Evolutionary conservation across 2,888 invertebrate genomes (phyloP), one percentile per base, ranked within the genome.

Genomic region (Drepana falcataria): DNA sequence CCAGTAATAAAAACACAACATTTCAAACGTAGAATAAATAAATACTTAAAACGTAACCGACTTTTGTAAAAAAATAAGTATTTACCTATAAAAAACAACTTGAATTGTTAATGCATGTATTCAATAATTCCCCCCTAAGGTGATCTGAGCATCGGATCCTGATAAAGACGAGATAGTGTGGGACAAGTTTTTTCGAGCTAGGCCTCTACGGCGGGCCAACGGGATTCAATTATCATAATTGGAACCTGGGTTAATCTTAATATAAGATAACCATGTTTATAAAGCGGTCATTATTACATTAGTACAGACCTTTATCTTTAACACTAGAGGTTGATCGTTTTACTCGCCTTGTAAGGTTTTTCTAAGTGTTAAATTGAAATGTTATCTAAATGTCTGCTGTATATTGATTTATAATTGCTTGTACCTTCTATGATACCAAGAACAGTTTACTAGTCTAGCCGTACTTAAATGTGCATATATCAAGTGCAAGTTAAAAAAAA

Each of bases 191-290:
- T 81, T 81, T 74, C 75, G 69, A 60, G 68, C 71, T 72, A 73
- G 73, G 65, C 74, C 75, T 73, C 74, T 60, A 58, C 61, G 34
- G 33, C 21, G 51, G 72, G 70, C 73, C 77, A 82, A 80, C 79
- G 83, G 66, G 74, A 87, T 83, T 88, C 87, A 87, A 88, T 90
- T 89, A 86, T 83, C 83, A 87, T 89, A 88, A 89, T 89, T 88
- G 88, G 85, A 71, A 76, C 68, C 68, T 80, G 72, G 75, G 68
- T 81, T 86, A 85, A 88, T 85, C 85, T 85, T 81, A 83, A 85
- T 83, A 84, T 73, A 75, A 60, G 68, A 66, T 60, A 73, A 69
- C 66, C 68, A 77, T 79, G 77, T 71, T 67, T 68, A 64, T 68
- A 70, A 67, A 44, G 64, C 63, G 59, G 68, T 65, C 63, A 69